These are phyloP conservation scores for Petrocephalus microphthalmus DNA, from an alignment of 2,113 vertebrate genomes.

Conservation along the genomic window DNA sequence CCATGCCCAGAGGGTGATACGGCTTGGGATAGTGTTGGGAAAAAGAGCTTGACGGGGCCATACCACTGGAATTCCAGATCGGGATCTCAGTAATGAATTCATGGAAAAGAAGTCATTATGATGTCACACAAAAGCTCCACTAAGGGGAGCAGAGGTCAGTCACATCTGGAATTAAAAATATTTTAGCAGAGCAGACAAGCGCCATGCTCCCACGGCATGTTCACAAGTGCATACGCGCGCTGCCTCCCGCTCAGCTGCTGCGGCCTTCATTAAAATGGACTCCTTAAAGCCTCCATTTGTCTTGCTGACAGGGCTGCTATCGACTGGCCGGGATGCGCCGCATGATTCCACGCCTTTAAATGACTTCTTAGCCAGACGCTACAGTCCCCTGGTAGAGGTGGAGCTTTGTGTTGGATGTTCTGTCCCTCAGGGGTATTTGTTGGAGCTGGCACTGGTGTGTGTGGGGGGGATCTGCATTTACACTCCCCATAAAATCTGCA, in stretches of 20 bases:
- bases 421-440: background rate
- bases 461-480: background rate
- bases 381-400: constrained; percentile 31
- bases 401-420: constrained; percentile 25
- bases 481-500: background rate
- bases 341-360: constrained; percentile 58
- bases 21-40: background rate
- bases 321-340: constrained; percentile 51
- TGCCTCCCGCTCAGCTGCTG: constrained; percentile 41
- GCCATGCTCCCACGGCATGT: background rate
- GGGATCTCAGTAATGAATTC: background rate
- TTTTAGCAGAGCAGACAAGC: background rate
- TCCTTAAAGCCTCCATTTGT: constrained; percentile 66
- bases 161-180: background rate
- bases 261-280: constrained; percentile 67
- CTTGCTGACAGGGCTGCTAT: constrained; percentile 63
- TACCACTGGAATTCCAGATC: background rate
- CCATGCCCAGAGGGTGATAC: background rate
- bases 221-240: background rate
- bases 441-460: background rate
- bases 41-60: background rate
- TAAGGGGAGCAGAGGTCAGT: background rate
- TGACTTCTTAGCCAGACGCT: constrained; percentile 44
- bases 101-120: background rate
- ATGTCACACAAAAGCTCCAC: background rate